Evolutionary conservation across 2,888 invertebrate genomes (phyloP).

Genomic region (Tetrapedia diversipes): DNA sequence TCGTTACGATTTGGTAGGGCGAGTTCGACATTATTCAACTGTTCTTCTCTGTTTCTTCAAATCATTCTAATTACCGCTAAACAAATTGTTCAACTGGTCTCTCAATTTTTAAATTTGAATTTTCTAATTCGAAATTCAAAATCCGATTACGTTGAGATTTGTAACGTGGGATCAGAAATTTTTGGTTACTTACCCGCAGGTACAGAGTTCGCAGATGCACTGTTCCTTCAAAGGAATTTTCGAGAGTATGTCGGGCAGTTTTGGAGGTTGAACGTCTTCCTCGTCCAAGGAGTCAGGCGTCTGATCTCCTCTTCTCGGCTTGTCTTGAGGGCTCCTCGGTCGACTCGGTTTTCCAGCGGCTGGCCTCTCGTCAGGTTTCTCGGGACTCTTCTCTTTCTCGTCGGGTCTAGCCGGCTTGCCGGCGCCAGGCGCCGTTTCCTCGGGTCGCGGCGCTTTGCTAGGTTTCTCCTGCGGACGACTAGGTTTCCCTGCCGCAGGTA

Average conservation of each 20-base stretch:
- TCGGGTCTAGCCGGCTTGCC: slow-evolving; percentile 11
- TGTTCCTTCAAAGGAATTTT: slow-evolving; percentile 87
- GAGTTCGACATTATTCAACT: too few species aligned
- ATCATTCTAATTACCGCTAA: too few species aligned
- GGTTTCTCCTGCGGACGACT: slow-evolving; percentile 68
- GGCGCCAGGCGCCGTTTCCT: slow-evolving; percentile 26
- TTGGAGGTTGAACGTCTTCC: slow-evolving; percentile 50
- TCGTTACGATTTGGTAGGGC: too few species aligned
- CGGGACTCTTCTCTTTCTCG: slow-evolving; percentile 43
- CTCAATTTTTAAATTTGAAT: too few species aligned
- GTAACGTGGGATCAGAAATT: too few species aligned
- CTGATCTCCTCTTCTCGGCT: slow-evolving; percentile 75
- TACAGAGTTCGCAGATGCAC: slow-evolving; percentile 95
- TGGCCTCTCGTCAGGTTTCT: slow-evolving; percentile 61
- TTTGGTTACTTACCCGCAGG: slow-evolving; percentile 97
- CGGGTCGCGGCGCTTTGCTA: slow-evolving; percentile 46
- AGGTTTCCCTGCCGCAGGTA: slow-evolving; percentile 74
- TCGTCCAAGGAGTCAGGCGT: slow-evolving; percentile 74
- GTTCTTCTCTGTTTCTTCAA: too few species aligned
- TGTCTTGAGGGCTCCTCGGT: slow-evolving; percentile 61
- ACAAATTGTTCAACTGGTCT: too few species aligned
- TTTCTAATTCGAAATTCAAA: background rate
- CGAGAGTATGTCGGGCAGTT: slow-evolving; percentile 75
- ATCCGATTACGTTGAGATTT: too few species aligned
- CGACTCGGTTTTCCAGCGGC: slow-evolving; percentile 73